Conservation (phyloP, 2,797 vertebrate species). For the Acestrorhynchus altus region DNA sequence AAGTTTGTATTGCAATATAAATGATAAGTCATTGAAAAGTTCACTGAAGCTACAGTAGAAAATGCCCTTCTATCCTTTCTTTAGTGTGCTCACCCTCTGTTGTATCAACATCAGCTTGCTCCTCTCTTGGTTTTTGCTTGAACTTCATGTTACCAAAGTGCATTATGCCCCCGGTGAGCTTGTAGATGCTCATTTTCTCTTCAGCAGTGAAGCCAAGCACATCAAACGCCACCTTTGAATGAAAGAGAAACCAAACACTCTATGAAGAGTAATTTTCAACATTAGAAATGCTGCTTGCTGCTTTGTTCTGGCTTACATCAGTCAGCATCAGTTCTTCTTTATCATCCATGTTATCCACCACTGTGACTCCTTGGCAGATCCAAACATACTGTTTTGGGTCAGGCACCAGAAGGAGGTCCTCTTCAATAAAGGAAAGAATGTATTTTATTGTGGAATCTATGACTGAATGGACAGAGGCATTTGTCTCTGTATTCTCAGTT, state of each 20-base stretch:
- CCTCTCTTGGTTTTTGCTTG: slow-evolving; percentile 76
- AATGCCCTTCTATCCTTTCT: neutral
- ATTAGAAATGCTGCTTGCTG: neutral
- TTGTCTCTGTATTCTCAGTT: too few species aligned
- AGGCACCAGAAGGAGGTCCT: slow-evolving; percentile 70
- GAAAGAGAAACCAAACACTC: slow-evolving; percentile 10
- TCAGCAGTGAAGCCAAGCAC: slow-evolving; percentile 45
- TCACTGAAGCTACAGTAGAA: neutral
- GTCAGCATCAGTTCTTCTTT: slow-evolving; percentile 73
- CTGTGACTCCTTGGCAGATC: slow-evolving; percentile 71
- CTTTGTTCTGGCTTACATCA: slow-evolving; percentile 57
- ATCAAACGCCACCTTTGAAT: slow-evolving; percentile 58
- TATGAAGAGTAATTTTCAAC: neutral
- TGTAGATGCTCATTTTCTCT: slow-evolving; percentile 52
- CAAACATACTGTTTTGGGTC: slow-evolving; percentile 68
- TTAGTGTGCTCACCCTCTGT: slow-evolving; percentile 67
- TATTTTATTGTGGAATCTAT: neutral
- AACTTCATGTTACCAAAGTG: slow-evolving; percentile 67
- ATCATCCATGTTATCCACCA: slow-evolving; percentile 69
- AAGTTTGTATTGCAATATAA: neutral
- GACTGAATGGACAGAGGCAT: neutral
- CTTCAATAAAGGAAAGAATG: slow-evolving; percentile 58
- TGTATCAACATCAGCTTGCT: slow-evolving; percentile 77
- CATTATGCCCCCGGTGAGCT: slow-evolving; percentile 51
- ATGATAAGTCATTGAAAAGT: too few species aligned